Evolutionary conservation across 2,888 invertebrate species (phyloP).

Genomic region (Brachynemurus nebulosus): DNA sequence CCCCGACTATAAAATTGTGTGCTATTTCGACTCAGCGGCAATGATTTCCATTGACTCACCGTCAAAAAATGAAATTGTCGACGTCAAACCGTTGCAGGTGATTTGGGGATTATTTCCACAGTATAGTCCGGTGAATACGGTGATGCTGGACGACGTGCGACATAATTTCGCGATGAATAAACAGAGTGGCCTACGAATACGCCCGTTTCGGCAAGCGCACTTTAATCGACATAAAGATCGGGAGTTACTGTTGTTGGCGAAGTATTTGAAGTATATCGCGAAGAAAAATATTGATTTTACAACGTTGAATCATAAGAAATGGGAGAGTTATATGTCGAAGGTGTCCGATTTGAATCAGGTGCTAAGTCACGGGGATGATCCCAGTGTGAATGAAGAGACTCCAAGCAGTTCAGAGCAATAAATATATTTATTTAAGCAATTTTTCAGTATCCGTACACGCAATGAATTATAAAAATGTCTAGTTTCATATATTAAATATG

Average conservation of each 20-base stretch:
- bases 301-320: conserved; percentile 74
- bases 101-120: conserved; percentile 93
- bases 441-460: too few relatives aligned
- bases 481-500: too few relatives aligned
- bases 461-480: too few relatives aligned
- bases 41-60: conserved; percentile 79
- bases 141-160: conserved; percentile 95
- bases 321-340: conserved; percentile 43
- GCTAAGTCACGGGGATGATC: neutral
- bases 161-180: conserved; percentile 97
- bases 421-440: too few relatives aligned
- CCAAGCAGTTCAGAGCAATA: too few relatives aligned
- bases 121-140: conserved; percentile 81
- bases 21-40: conserved; percentile 80
- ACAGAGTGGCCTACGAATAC: conserved; percentile 78
- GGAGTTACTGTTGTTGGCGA: conserved; percentile 66
- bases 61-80: conserved; percentile 79
- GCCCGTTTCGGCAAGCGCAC: conserved; percentile 84
- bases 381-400: too few relatives aligned
- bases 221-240: conserved; percentile 69
- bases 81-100: conserved; percentile 91
- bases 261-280: conserved; percentile 74
- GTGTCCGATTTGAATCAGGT: conserved; percentile 5
- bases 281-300: conserved; percentile 68
- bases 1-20: conserved; percentile 78